phyloP scores from a whole-genome alignment of 1,140 invertebrate genomes.

The Eupristina koningsbergeri region DNA sequence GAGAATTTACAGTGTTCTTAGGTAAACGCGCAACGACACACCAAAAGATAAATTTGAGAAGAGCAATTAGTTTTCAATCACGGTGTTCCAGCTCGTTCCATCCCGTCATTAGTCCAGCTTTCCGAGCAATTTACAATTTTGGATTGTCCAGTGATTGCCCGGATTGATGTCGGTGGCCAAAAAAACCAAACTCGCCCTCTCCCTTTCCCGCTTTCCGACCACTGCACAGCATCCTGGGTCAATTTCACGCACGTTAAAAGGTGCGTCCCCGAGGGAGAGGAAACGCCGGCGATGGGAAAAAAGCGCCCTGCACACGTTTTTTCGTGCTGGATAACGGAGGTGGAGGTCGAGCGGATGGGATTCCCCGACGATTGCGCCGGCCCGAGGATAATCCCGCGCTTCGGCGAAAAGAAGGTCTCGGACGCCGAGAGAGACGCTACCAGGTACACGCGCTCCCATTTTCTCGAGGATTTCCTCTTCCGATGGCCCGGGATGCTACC shows the following conservation, averaged over 20 bases:
- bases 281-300: not conserved
- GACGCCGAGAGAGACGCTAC: not conserved
- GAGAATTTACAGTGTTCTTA: too few species aligned
- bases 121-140: not conserved
- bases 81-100: not conserved
- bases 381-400: slow-evolving; percentile 23
- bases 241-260: not conserved
- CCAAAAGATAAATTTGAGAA: too few species aligned
- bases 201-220: too few species aligned
- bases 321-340: not conserved
- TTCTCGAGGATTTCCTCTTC: not conserved
- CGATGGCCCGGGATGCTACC: not conserved
- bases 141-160: not conserved
- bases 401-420: slow-evolving; percentile 13
- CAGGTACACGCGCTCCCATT: not conserved
- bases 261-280: not conserved
- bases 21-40: not conserved
- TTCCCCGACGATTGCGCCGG: slow-evolving; percentile 11
- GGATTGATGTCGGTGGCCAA: not conserved
- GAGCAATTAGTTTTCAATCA: not conserved
- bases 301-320: not conserved
- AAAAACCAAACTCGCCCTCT: not conserved
- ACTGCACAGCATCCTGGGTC: too few species aligned
- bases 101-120: not conserved
- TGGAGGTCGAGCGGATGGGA: not conserved